Conservation (phyloP, 2,113 vertebrate genomes). For the Burhinus bistriatus region DNA sequence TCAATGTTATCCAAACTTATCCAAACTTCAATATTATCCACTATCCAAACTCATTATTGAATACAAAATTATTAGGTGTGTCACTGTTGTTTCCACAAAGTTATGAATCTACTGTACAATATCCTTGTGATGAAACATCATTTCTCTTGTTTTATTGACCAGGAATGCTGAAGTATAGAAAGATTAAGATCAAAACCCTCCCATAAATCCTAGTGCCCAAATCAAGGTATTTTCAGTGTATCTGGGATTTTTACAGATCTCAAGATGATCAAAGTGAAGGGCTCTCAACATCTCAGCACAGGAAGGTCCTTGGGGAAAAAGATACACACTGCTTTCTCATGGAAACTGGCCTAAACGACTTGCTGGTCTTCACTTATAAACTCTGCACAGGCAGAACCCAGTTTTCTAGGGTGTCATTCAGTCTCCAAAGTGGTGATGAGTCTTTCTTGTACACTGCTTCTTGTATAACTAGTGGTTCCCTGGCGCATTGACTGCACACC, state of each 20-base stretch:
- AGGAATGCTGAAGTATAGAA: not conserved
- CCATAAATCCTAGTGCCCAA: not conserved
- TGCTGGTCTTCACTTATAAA: not conserved
- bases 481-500: not conserved
- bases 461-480: accelerated
- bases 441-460: not conserved
- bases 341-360: not conserved
- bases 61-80: not conserved
- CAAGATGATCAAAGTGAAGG: not conserved
- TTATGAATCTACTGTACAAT: not conserved
- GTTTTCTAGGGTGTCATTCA: not conserved
- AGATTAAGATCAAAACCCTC: not conserved
- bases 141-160: not conserved
- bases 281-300: not conserved
- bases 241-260: not conserved
- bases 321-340: not conserved
- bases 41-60: not conserved
- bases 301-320: not conserved
- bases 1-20: not conserved
- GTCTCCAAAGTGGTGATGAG: accelerated
- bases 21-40: too few relatives aligned
- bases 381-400: not conserved
- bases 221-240: not conserved
- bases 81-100: not conserved
- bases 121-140: not conserved